Evolutionary conservation across 2,113 vertebrate species (phyloP).

Genomic region (Dasyprocta punctata): DNA sequence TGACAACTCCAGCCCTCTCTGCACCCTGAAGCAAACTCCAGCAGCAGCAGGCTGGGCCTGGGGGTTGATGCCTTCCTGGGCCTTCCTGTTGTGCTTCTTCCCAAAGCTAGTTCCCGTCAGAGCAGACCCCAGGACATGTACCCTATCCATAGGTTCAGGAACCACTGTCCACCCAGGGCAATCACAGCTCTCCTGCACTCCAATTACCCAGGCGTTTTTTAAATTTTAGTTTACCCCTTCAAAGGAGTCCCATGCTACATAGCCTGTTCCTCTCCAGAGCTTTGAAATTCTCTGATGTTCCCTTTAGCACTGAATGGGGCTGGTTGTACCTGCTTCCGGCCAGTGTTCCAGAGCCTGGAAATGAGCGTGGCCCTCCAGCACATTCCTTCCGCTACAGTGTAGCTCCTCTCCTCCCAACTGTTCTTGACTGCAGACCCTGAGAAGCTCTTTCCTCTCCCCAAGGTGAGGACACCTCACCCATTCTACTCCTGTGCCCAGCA

Average conservation of each 20-base stretch:
- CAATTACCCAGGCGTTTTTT: background rate
- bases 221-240: background rate
- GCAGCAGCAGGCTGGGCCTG: accelerated
- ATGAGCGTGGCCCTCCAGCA: background rate
- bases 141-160: background rate
- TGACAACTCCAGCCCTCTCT: background rate
- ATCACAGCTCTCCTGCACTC: background rate
- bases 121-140: background rate
- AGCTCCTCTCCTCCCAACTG: background rate
- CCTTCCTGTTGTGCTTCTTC: background rate
- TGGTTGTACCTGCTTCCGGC: too few species aligned
- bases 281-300: background rate
- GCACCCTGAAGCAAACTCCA: background rate
- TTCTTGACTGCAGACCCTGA: background rate
- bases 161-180: background rate
- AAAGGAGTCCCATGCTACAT: background rate
- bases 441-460: accelerated
- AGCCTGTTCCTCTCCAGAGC: too few species aligned
- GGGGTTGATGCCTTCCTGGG: background rate
- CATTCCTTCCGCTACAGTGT: too few species aligned
- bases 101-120: background rate
- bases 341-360: background rate
- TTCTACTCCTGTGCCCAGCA: background rate
- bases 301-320: accelerated
- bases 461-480: background rate